Base-by-base conservation (phyloP, 2,888 invertebrate species). In the Morpho achilles region DNA sequence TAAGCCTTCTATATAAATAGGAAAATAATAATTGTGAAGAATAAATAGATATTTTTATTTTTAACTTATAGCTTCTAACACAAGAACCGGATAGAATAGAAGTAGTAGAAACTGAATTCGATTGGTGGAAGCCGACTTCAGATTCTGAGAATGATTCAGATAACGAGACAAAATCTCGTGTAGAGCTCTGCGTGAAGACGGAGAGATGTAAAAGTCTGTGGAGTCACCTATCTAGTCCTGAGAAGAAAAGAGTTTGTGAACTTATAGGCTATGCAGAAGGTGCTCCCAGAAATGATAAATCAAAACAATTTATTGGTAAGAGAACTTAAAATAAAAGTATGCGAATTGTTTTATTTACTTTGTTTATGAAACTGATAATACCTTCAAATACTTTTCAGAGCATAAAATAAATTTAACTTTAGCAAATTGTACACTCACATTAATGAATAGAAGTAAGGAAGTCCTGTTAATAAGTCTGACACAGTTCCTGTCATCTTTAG, bases 381-480 rank as follows among this genome's bases (percentile, higher is more conserved):
- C 7, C 43, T 9, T 43, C 3, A 45, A 48, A 5, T 22, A 1
- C 50, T 42, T 92, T 87, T 67, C 87, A 94, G 95, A 95, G 70
- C 95, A 95, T 74, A 95, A 95, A 82, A 84, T 95, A 60, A 95
- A 95, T 79, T 89, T 96, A 64, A 94, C 95, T 0, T 77, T 96
- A 53, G 95, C 94, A 10, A 95, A 95, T 76, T 93, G 94, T 67
- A 94, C 94, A 2, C 62, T 95, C 57, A 94, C 94, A 8, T 80
- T 96, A 53, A 87, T 94, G 67, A 94, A 93, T 72, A 91, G 93
- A 61, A 92, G 92, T 58, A 94, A 93, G 67, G 96, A 96, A 82
- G 92, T 96, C 8, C 75, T 95, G 60, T 94, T 95, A 22, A 79
- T 94, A 65, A 95, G 95, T 0, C 76, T 96, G 61, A 94, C 95